Evolutionary conservation across 2,113 vertebrate species (phyloP), one percentile per base, ranked within the genome.

Genomic region (Perognathus longimembris): DNA sequence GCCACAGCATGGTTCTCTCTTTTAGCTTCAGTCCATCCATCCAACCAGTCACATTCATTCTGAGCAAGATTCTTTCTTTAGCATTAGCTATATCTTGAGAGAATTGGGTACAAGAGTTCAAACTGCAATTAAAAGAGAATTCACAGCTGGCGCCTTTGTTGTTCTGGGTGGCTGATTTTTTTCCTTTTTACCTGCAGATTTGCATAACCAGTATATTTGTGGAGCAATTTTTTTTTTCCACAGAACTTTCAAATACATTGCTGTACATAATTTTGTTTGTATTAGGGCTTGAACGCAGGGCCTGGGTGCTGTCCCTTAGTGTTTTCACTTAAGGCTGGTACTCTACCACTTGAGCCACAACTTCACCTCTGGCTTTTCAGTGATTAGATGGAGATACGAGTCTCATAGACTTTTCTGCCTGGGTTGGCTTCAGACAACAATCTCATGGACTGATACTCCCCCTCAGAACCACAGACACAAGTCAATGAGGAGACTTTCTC

Each of bases 401-500:
- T 54, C 50, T 54, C 50, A 54, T 18, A 4, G 50, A 54, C 50
- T 54, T 54, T 54, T 54, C 50, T 54, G 50, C 50, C 50, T 18
- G 50, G 50, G 50, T 15, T 54, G 50, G 50, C 14, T 45, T 45
- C 45, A 45, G 45, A 8, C 34, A 38, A 24, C 26, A 32, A 74
- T 34, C 59, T 28, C 6, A 8, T 54, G 38, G 38, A 40, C 73
- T 79, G 69, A 32, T 28, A 42, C 76, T 50, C 45, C 45, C 45
- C 45, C 45, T 11, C 45, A 45, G 57, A n/a, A n/a, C n/a, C n/a
- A n/a, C n/a, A n/a, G n/a, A n/a, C 8, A 28, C 24, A 59, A 84
- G 64, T 83, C 94, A 90, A 80, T 61, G 76, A 92, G 80, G 84
- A 93, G 73, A 81, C 77, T 71, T 92, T 90, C 88, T 93, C 40